Evolutionary conservation across 2,888 invertebrate genomes (phyloP), one percentile per base, ranked within the genome.

Genomic region (Caenorhabditis sp.): DNA sequence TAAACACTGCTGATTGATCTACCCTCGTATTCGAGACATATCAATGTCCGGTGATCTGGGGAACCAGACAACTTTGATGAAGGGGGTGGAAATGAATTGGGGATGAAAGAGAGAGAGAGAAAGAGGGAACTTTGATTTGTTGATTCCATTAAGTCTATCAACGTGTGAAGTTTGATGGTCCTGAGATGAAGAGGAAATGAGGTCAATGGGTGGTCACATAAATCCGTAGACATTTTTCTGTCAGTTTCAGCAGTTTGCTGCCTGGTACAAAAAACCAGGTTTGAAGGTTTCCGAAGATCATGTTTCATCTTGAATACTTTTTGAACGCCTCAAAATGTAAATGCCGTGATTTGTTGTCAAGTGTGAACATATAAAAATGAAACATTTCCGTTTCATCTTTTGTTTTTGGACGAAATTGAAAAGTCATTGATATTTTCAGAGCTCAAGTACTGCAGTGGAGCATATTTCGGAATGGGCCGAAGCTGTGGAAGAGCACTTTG

Each of bases 1-100:
- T 70, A 79, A 79, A 79, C 79, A 79, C 70, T 79, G 31, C 63
- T 79, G 79, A 79, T 79, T 70, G 79, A 79, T 79, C 8, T 58
- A 22, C 47, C 58, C 41, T 44, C 47, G 47, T 73, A 73, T 28
- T 28, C 14, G 54, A 68, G 59, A 54, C 47, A 54, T 68, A 61
- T 61, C 61, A 61, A 61, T 61, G 76, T 68, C 68, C 68, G 68
- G 41, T 76, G 76, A 76, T 76, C 59, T 26, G 47, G 16, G 51
- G 49, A 26, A 44, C 35, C 41, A 51, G 72, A 73, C 72, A 61
- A 61, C 61, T 73, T 49, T 61, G 61, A 49, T 61, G 72, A 61
- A 51, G 61, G 74, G 24, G 64, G 74, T 49, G 44, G 64, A 64
- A 69, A 69, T 56, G 54, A 54, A 69, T 69, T 69, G 68, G 24